phyloP scores from a whole-genome alignment of 2,113 vertebrate species.

The Podarcis muralis region DNA sequence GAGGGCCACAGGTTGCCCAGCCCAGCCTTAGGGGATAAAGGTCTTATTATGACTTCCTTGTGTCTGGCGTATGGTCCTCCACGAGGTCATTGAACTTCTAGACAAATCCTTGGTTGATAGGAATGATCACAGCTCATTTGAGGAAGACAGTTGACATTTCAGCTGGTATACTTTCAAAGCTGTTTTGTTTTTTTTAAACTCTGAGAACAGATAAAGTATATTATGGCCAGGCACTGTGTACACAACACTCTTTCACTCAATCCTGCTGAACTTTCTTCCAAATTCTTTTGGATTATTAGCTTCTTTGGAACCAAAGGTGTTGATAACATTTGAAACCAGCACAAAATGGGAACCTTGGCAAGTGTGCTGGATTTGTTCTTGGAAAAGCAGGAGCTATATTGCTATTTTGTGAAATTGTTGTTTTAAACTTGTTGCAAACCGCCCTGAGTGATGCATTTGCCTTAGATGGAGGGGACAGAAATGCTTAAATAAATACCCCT shows the following conservation, averaged over 20 bases:
- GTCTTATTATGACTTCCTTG: background rate
- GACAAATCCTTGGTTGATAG: background rate
- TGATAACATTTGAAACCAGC: background rate
- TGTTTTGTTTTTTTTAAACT: background rate
- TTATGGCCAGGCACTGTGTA: background rate
- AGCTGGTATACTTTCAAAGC: background rate
- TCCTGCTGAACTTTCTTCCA: background rate
- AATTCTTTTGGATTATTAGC: background rate
- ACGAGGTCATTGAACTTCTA: background rate
- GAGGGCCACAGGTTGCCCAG: no score
- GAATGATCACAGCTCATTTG: background rate
- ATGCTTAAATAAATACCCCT: no score
- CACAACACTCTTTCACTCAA: background rate
- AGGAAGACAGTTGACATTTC: background rate
- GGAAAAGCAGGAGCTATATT: background rate
- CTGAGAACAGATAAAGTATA: background rate
- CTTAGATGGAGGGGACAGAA: no score
- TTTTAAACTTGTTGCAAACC: no score
- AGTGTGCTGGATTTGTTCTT: background rate
- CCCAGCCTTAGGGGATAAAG: background rate
- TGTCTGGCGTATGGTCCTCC: background rate
- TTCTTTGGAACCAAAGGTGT: background rate
- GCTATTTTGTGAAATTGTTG: no score
- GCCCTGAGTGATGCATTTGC: no score
- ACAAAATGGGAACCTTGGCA: background rate